A percentile compares a stretch with the other conserved stretches of the same genome.
These are phyloP conservation scores for Elegia similella DNA, from an alignment of 2,888 invertebrate species.

Conservation along the genomic window DNA sequence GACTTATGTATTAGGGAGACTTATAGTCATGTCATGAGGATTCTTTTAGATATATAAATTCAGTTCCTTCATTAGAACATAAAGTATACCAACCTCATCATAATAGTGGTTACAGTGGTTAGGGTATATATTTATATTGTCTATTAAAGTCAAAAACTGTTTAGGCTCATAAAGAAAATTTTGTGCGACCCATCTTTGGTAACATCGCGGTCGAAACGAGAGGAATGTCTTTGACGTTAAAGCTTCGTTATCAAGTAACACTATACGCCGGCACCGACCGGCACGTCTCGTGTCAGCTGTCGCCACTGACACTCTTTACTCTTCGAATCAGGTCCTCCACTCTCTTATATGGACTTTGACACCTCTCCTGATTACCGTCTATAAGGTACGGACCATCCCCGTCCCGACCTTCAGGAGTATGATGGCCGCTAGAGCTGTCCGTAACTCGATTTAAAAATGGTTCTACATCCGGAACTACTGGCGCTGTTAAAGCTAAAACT, in stretches of 20 bases:
- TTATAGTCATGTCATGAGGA: no score
- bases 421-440: conserved; percentile 62
- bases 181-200: conserved; percentile 7
- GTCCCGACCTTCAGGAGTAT: conserved; percentile 65
- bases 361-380: conserved; percentile 53
- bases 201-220: conserved; percentile 13
- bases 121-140: not conserved
- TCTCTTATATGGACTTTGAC: conserved; percentile 69
- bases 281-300: conserved; percentile 75
- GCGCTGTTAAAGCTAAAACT: conserved; percentile 35
- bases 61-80: not conserved
- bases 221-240: conserved; percentile 33
- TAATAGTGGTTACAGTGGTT: no score
- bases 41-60: not conserved
- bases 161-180: not conserved
- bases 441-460: conserved; percentile 60
- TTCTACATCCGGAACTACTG: conserved; percentile 56
- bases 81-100: no score
- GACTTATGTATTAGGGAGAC: no score
- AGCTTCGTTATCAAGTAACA: conserved; percentile 47
- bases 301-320: conserved; percentile 64
- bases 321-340: conserved; percentile 69
- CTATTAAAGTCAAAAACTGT: not conserved
- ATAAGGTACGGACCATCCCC: conserved; percentile 68
- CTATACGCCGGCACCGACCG: conserved; percentile 64